Percentiles rank a stretch among this genome's conserved stretches.
Evolutionary conservation across 2,888 invertebrate species (phyloP).

Genomic region (Hedya salicella): DNA sequence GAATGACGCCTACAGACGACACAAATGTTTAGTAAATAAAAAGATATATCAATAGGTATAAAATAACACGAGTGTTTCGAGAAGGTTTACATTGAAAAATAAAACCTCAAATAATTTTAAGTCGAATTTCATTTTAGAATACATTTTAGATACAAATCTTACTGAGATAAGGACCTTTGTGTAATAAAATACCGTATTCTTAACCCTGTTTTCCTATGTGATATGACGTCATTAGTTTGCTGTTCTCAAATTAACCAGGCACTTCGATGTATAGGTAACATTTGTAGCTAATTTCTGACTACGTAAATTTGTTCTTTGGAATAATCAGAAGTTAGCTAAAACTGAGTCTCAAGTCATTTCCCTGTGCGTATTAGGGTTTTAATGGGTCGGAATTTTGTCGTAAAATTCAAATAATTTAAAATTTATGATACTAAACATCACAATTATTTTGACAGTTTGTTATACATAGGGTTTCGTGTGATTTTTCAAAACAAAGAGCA

Average conservation of each 20-base stretch:
- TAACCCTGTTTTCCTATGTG: conserved; percentile 73
- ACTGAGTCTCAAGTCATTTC: conserved; percentile 7
- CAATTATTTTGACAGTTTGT: conserved; percentile 14
- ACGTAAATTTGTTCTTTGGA: conserved; percentile 17
- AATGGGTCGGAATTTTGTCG: neutral
- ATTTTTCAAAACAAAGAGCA: conserved; percentile 12
- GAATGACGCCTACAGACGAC: neutral
- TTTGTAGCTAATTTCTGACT: conserved; percentile 32
- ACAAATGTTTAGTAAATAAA: neutral
- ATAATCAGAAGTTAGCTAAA: conserved; percentile 18
- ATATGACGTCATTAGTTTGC: conserved; percentile 60
- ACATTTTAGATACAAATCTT: conserved; percentile 17
- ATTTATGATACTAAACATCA: conserved; percentile 13
- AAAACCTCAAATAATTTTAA: neutral
- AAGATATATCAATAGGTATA: no score
- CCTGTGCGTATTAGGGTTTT: neutral
- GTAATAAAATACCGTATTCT: conserved; percentile 37
- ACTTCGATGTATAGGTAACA: conserved; percentile 50
- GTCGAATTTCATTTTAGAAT: neutral
- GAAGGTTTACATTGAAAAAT: no score
- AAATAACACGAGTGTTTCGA: neutral
- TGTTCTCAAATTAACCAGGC: conserved; percentile 56
- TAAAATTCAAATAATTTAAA: conserved; percentile 1
- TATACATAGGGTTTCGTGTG: conserved; percentile 8
- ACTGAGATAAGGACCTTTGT: conserved; percentile 10